Evolutionary conservation across 2,113 vertebrate species (phyloP).

Genomic region (Peromyscus maniculatus): DNA sequence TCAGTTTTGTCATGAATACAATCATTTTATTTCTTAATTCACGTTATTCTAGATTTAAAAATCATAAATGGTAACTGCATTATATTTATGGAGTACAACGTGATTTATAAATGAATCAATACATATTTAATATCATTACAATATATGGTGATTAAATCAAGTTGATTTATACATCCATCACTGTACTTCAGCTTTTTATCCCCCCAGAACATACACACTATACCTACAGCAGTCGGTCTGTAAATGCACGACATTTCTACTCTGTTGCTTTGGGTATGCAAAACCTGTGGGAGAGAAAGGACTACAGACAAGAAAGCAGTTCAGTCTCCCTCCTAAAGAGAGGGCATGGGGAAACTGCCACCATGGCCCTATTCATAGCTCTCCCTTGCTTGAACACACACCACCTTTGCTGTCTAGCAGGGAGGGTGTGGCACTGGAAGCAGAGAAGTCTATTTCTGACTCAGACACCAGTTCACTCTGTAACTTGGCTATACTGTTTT

Average conservation of each 20-base stretch:
- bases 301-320: slow-evolving; percentile 73
- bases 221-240: slow-evolving; percentile 21
- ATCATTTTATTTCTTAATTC: neutral
- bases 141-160: neutral
- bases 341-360: slow-evolving; percentile 62
- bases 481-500: slow-evolving; percentile 75
- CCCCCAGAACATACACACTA: slow-evolving; percentile 14
- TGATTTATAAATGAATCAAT: neutral
- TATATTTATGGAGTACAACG: neutral
- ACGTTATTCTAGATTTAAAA: neutral
- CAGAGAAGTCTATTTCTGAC: slow-evolving; percentile 78
- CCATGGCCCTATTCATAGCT: slow-evolving; percentile 73
- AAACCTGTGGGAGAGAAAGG: slow-evolving; percentile 57
- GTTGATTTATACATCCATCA: neutral
- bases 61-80: neutral
- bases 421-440: slow-evolving; percentile 72
- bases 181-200: slow-evolving; percentile 25
- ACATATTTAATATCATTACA: neutral
- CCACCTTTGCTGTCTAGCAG: slow-evolving; percentile 76
- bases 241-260: slow-evolving; percentile 54
- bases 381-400: slow-evolving; percentile 64
- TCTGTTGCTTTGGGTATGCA: slow-evolving; percentile 57
- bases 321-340: slow-evolving; percentile 70
- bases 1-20: neutral
- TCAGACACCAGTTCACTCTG: slow-evolving; percentile 75